Evolutionary conservation across 2,113 vertebrate genomes (phyloP).

Genomic region (Istiophorus platypterus): DNA sequence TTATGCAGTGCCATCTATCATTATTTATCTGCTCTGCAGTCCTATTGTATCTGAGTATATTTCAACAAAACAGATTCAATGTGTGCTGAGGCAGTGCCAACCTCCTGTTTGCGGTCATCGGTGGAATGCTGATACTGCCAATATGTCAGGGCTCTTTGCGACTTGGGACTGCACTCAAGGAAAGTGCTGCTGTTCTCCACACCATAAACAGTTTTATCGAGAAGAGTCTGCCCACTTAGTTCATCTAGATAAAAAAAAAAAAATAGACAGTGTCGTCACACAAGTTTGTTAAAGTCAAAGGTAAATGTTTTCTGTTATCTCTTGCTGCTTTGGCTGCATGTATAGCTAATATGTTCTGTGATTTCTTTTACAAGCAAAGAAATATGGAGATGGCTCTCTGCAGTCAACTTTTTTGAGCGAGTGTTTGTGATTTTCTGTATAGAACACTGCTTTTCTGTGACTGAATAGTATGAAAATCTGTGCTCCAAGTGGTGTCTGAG

Average conservation of each 20-base stretch:
- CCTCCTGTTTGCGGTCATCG: slow-evolving; percentile 93
- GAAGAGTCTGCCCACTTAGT: slow-evolving; percentile 83
- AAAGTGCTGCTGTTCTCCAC: slow-evolving; percentile 99
- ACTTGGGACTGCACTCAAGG: slow-evolving; percentile 96
- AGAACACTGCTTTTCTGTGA: neutral
- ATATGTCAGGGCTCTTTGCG: slow-evolving; percentile 91
- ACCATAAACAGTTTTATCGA: slow-evolving; percentile 94
- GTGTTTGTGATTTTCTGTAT: neutral
- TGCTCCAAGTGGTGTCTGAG: neutral
- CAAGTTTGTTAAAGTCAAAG: neutral
- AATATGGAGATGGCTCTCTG: neutral
- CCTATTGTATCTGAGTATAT: neutral
- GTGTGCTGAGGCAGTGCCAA: slow-evolving; percentile 56
- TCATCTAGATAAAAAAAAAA: slow-evolving; percentile 85
- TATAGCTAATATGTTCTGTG: neutral
- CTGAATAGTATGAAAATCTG: neutral
- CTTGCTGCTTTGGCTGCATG: neutral
- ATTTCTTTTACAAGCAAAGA: neutral
- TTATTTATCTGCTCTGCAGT: neutral
- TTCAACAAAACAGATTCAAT: neutral
- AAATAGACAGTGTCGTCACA: neutral
- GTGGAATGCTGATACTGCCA: slow-evolving; percentile 94
- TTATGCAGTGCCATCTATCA: neutral
- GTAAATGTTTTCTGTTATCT: neutral
- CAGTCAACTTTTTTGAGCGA: neutral